These are phyloP conservation scores for Pithys albifrons DNA, from an alignment of 2,113 vertebrate species.

Conservation along the genomic window DNA sequence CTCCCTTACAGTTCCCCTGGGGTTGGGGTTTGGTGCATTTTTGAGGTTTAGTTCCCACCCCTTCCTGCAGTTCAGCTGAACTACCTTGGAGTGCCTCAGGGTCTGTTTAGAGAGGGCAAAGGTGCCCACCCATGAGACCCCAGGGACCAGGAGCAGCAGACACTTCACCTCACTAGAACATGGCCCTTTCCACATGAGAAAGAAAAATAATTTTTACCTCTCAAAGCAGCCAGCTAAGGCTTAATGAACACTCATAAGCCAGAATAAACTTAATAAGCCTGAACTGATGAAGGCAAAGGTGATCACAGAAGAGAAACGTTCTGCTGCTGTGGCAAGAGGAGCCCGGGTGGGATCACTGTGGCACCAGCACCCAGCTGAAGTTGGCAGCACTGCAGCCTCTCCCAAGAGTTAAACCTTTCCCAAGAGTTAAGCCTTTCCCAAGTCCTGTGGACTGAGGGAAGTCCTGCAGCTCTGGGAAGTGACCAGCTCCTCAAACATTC, in stretches of 20 bases:
- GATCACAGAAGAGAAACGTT: neutral
- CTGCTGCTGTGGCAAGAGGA: neutral
- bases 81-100: neutral
- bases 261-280: neutral
- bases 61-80: neutral
- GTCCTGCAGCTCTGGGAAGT: neutral
- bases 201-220: neutral
- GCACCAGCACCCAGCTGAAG: neutral
- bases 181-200: rapidly evolving
- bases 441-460: neutral
- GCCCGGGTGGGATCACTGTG: rapidly evolving
- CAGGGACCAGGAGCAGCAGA: neutral
- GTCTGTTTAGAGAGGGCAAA: neutral
- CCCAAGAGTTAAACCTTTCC: neutral
- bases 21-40: neutral
- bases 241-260: neutral
- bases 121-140: neutral
- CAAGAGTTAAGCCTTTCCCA: neutral
- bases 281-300: neutral
- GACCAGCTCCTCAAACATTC: neutral
- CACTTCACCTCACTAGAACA: neutral
- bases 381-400: neutral
- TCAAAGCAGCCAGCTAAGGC: neutral
- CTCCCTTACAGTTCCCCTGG: neutral
- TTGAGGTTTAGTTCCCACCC: neutral